Conservation (phyloP, 2,797 vertebrate species). For the Stomatorhinus walkeri region DNA sequence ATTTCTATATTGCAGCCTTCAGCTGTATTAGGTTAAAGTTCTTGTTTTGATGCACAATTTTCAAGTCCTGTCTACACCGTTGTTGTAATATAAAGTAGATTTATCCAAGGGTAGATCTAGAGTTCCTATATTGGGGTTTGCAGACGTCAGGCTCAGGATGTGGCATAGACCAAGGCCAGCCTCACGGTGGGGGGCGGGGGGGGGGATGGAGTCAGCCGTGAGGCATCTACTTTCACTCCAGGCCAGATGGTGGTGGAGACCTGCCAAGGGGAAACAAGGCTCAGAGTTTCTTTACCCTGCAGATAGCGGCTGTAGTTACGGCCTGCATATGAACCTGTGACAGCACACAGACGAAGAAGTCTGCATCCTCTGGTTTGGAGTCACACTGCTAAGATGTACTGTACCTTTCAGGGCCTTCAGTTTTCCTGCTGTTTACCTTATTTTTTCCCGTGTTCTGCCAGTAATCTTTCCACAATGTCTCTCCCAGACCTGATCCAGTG, state of each 20-base stretch:
- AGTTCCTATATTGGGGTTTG: constrained; percentile 22
- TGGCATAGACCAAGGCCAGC: constrained; percentile 23
- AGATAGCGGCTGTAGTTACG: neutral
- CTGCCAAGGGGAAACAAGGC: constrained; percentile 32
- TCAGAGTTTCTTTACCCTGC: constrained; percentile 21
- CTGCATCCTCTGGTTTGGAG: neutral
- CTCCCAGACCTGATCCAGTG: constrained; percentile 92
- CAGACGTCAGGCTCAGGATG: constrained; percentile 21
- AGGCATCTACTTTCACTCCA: constrained; percentile 38
- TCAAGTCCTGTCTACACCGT: neutral
- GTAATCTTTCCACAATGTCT: neutral
- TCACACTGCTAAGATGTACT: neutral
- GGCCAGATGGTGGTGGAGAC: constrained; percentile 39
- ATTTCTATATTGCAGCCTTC: neutral
- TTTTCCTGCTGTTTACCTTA: neutral
- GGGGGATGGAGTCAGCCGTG: constrained; percentile 24
- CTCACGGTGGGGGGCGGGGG: constrained; percentile 8
- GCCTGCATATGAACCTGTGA: constrained; percentile 1
- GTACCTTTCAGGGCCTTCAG: neutral
- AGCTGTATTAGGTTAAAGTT: neutral
- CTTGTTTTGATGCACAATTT: neutral
- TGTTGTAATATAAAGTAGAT: neutral
- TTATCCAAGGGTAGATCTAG: neutral
- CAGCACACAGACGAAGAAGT: neutral
- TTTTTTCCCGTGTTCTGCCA: neutral